Evolutionary conservation across 2,113 vertebrate genomes (phyloP), one percentile per base, ranked within the genome.

Genomic region (Lethenteron reissneri): DNA sequence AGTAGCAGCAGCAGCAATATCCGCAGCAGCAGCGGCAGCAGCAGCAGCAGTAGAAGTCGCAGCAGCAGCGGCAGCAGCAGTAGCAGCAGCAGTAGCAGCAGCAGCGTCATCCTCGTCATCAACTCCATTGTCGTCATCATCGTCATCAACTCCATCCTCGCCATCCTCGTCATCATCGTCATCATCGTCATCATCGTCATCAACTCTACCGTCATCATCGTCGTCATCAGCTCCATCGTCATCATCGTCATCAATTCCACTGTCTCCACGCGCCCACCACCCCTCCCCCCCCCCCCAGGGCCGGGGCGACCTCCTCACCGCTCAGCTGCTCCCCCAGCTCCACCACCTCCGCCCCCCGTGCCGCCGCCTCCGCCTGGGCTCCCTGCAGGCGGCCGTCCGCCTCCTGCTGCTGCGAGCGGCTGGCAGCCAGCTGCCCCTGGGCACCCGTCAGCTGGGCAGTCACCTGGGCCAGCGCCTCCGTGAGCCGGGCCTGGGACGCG

Each of bases 401-500:
- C 13, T 83, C 86, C 7, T 77, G 75, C 8, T 86, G 82, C 75
- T 84, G 87, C 81, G 92, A 90, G 78, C 89, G 87, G 11, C 88
- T 87, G 56, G 79, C 79, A 0, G 84, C 80, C 71, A 87, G 80
- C 74, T 97, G 88, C 62, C 91, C 81, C 80, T 92, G 90, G 74
- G 95, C 83, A 57, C 83, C 83, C 72, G 91, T 87, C 58, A 89
- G 77, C 8, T 87, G 87, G 0, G 85, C 84, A 0, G 86, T 84
- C 58, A 87, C 83, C 1, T 79, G 79, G 9, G 89, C 82, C 73
- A 97, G 76, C 58, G 94, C 88, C 76, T 95, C 89, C 0, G 84
- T 87, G 73, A 97, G 82, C 70, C 83, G 87, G 57, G 82, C 87
- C 94, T 97, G 77, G 10, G 71, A 3, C 56, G 73, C 58, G 75